Percentiles rank a stretch among this genome's conserved stretches.
Conservation (phyloP, 1,140 invertebrate species). For the Matsumurasca onukii region DNA sequence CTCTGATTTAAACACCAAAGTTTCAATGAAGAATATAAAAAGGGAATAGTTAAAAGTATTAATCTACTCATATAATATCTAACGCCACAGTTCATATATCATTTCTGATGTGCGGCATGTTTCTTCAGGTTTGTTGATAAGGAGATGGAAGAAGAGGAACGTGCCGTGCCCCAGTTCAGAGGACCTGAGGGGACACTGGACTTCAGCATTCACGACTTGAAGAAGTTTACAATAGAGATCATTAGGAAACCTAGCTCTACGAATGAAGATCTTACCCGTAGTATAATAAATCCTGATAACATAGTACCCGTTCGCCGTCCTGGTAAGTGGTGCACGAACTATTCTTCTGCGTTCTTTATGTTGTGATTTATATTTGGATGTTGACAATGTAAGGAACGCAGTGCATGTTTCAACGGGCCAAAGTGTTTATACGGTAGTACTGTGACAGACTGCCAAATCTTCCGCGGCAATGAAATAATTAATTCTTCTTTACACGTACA, state of each 20-base stretch:
- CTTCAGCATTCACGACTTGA: constrained; percentile 12
- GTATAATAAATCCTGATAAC: constrained; percentile 23
- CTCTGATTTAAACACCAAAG: too few species aligned
- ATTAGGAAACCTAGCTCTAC: not conserved
- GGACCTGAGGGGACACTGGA: constrained; percentile 6
- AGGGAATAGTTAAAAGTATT: too few species aligned
- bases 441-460: not conserved
- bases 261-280: not conserved
- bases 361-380: not conserved
- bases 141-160: not conserved
- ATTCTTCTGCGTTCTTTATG: not conserved
- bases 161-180: constrained; percentile 7
- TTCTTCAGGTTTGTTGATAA: not conserved
- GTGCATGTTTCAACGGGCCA: not conserved
- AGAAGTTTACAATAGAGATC: constrained; percentile 23
- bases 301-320: constrained; percentile 17
- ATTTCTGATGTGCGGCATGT: not conserved
- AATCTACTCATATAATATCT: too few species aligned
- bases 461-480: not conserved
- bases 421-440: not conserved
- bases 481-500: not conserved
- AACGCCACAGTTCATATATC: too few species aligned
- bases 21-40: too few species aligned
- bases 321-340: constrained; percentile 5
- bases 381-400: not conserved